phyloP scores from a whole-genome alignment of 30 jellyfish, hydroid and myxozoan species.

The Aurelia coerulea region DNA sequence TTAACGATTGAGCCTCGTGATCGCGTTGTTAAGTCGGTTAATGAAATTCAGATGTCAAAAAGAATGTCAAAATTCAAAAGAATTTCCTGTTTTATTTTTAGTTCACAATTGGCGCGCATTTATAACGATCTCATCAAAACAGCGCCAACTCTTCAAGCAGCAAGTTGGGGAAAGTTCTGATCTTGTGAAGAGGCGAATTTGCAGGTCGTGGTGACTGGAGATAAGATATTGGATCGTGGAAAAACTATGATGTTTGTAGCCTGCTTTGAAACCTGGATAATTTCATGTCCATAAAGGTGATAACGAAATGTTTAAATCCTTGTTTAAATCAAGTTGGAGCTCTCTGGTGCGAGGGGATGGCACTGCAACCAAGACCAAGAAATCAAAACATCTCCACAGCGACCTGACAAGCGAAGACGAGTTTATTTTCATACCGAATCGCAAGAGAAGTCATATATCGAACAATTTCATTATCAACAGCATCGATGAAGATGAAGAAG shows the following conservation, averaged over 20 bases:
- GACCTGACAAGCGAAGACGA: constrained; percentile 49
- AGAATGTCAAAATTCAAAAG: too few species aligned
- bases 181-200: too few species aligned
- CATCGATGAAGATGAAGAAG: neutral
- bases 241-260: too few species aligned
- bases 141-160: too few species aligned
- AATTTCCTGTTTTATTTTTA: neutral
- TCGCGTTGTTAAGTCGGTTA: too few species aligned
- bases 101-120: constrained; percentile 41
- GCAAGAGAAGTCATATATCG: constrained; percentile 40
- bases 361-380: neutral
- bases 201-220: too few species aligned
- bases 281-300: too few species aligned
- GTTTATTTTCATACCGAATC: constrained; percentile 36
- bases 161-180: too few species aligned
- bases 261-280: too few species aligned
- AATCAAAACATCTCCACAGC: neutral
- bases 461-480: constrained; percentile 10
- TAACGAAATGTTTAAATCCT: constrained; percentile 17
- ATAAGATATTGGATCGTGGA: too few species aligned
- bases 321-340: constrained; percentile 57
- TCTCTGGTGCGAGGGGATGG: constrained; percentile 56
- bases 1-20: too few species aligned
- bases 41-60: constrained; percentile 2
- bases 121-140: constrained; percentile 12